phyloP scores from a whole-genome alignment of 2,113 vertebrate genomes.

The Muntiacus reevesi region DNA sequence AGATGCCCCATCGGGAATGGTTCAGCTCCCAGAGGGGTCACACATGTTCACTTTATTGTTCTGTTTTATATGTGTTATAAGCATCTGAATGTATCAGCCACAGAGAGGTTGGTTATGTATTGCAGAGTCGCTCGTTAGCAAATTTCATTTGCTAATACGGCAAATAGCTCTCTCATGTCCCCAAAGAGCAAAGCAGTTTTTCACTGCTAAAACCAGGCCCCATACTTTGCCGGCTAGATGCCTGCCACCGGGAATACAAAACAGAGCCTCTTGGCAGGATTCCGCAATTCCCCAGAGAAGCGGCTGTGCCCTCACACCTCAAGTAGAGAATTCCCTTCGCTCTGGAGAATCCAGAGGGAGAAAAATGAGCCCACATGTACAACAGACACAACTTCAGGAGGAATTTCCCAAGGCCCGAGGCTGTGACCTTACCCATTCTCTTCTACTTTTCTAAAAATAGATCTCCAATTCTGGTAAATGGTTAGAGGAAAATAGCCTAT shows the following conservation, averaged over 20 bases:
- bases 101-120: not conserved
- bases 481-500: conserved; percentile 62
- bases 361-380: not conserved
- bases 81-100: not conserved
- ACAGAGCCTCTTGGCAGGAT: not conserved
- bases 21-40: not conserved
- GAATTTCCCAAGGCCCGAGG: conserved; percentile 20
- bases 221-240: not conserved
- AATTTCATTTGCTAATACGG: not conserved
- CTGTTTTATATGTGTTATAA: not conserved
- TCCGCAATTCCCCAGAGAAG: not conserved
- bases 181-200: not conserved
- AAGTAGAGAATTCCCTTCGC: conserved; percentile 11
- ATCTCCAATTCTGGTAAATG: conserved; percentile 59
- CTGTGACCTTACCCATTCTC: conserved; percentile 42
- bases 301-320: not conserved
- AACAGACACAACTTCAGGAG: not conserved
- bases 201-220: not conserved
- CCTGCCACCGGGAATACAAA: not conserved
- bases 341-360: not conserved
- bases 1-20: not conserved
- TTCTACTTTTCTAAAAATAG: conserved; percentile 53
- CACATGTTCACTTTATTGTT: not conserved
- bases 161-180: not conserved
- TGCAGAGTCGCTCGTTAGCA: not conserved